These are phyloP conservation scores for Lucinisca nassula DNA, from an alignment of 2,888 invertebrate genomes.

Conservation along the genomic window DNA sequence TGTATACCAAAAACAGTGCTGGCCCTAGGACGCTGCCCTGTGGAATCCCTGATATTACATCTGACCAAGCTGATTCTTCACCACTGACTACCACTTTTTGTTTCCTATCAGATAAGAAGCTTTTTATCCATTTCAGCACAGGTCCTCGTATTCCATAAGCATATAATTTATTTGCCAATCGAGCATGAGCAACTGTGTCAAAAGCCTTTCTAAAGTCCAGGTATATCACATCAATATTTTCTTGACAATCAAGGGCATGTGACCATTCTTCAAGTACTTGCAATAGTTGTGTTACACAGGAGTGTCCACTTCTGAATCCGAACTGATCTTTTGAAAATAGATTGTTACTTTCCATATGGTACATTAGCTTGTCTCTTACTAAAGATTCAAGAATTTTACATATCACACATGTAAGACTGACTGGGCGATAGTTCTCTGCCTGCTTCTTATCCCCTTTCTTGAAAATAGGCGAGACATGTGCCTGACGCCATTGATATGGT, in stretches of 20 bases:
- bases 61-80: background rate
- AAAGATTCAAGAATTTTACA: constrained; percentile 14
- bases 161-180: background rate
- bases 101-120: background rate
- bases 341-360: too few species aligned
- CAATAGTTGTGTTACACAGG: background rate
- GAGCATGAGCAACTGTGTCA: background rate
- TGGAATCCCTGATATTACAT: too few species aligned
- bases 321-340: background rate
- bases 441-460: constrained; percentile 14
- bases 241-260: too few species aligned
- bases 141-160: background rate
- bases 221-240: too few species aligned
- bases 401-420: background rate
- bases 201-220: background rate
- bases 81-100: background rate
- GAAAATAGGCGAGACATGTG: too few species aligned
- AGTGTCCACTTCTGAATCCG: background rate
- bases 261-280: background rate
- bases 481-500: background rate
- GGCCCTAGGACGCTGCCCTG: background rate
- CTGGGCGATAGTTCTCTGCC: constrained; percentile 16
- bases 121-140: background rate
- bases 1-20: background rate
- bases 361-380: constrained; percentile 2